These are phyloP conservation scores for Oasisia sp. DNA, from an alignment of 2,888 invertebrate species.

Conservation along the genomic window DNA sequence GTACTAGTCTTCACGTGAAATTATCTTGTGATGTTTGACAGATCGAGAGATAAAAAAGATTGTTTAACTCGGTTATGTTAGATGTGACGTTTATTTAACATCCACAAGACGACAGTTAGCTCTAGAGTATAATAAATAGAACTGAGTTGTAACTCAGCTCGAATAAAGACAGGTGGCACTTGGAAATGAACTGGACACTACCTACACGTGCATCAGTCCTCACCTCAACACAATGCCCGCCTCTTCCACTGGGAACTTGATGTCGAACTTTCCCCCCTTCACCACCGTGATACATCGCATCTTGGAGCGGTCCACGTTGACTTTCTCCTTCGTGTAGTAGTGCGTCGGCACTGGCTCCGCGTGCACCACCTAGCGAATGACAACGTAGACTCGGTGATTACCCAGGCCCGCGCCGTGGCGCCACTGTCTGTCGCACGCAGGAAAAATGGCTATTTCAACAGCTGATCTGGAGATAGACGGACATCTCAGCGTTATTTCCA, in stretches of 20 bases:
- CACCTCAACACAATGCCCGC: neutral
- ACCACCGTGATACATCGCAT: neutral
- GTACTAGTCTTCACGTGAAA: too few species aligned
- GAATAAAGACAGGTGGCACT: neutral
- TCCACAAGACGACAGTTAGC: too few species aligned
- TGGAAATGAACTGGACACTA: neutral
- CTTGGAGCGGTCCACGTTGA: neutral
- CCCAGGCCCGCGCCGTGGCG: too few species aligned
- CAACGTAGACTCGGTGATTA: neutral
- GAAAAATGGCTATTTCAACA: too few species aligned
- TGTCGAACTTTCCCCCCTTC: neutral
- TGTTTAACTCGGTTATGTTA: too few species aligned
- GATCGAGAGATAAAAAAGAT: too few species aligned
- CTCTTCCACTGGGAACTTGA: neutral
- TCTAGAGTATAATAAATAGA: neutral
- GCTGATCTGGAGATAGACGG: too few species aligned
- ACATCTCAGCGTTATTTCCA: too few species aligned
- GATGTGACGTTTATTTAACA: too few species aligned
- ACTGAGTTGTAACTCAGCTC: neutral
- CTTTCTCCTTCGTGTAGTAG: neutral
- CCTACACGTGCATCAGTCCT: neutral
- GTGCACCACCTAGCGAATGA: constrained; percentile 4
- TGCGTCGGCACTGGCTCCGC: neutral
- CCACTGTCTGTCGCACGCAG: too few species aligned
- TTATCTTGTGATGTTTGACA: too few species aligned